Evolutionary conservation across 2,113 vertebrate species (phyloP).

Genomic region (Xenopus tropicalis): UCB_Xtro_10.0 CM004450.2:116115501-116116000

Average conservation of each 20-base stretch:
- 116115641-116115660: background rate
- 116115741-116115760: constrained; percentile 13
- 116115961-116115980: background rate
- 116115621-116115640: background rate
- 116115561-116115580: background rate
- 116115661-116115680: constrained; percentile 20
- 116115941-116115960: too few relatives aligned
- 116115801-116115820: constrained; percentile 6
- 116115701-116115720: constrained; percentile 21
- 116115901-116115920: background rate
- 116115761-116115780: constrained; percentile 13
- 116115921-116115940: too few relatives aligned
- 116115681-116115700: constrained; percentile 31
- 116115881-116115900: background rate
- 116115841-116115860: too few relatives aligned
- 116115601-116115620: background rate
- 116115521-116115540: background rate
- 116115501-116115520: background rate
- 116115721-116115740: constrained; percentile 10
- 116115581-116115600: background rate
- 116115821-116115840: background rate
- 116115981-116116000: background rate
- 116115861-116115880: background rate
- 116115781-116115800: background rate
- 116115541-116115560: background rate